phyloP scores from a whole-genome alignment of 1,140 invertebrate species.

The Tetramorium parvispinum region DNA sequence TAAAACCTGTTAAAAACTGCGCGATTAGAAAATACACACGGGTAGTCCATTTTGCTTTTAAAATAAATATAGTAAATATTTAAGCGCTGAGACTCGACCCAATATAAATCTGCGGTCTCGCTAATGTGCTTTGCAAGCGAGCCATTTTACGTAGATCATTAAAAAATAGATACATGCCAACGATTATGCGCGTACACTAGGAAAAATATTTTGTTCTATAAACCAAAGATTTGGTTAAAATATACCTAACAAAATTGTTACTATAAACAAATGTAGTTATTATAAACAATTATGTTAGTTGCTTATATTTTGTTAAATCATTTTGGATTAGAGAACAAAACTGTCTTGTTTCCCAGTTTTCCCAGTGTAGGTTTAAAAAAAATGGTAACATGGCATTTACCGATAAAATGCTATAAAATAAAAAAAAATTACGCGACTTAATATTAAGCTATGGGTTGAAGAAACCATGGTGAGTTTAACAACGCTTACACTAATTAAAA shows the following conservation, averaged over 20 bases:
- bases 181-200: too few species aligned
- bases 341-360: too few species aligned
- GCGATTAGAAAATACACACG: slow-evolving; percentile 8
- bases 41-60: background rate
- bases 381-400: background rate
- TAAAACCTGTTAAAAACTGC: slow-evolving; percentile 1
- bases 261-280: too few species aligned
- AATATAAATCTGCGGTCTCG: slow-evolving; percentile 11
- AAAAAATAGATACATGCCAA: slow-evolving; percentile 24
- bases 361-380: background rate
- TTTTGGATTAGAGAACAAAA: too few species aligned
- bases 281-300: too few species aligned
- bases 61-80: slow-evolving; percentile 25
- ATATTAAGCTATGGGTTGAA: background rate
- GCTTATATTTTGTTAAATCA: too few species aligned
- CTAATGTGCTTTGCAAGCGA: background rate
- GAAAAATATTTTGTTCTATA: too few species aligned
- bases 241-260: too few species aligned
- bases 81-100: slow-evolving; percentile 1
- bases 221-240: too few species aligned
- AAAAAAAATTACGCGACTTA: slow-evolving; percentile 1
- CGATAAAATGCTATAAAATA: slow-evolving; percentile 46
- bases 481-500: slow-evolving; percentile 6
- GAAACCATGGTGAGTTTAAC: background rate
- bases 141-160: background rate